phyloP scores from a whole-genome alignment of 1,140 invertebrate genomes.

The Drosophila pachea region DNA sequence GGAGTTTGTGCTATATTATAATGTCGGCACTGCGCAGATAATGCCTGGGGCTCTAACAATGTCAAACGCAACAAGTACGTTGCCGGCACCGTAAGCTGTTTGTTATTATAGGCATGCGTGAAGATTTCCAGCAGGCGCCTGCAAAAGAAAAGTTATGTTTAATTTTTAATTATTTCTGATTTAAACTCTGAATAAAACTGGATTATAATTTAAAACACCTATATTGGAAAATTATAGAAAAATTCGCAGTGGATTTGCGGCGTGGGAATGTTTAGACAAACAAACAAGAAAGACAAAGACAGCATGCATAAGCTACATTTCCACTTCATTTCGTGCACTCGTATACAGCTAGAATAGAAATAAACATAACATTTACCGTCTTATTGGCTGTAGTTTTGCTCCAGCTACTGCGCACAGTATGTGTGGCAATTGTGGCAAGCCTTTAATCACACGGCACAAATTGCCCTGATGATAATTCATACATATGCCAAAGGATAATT shows the following conservation, averaged over 20 bases:
- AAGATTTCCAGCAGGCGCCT: slow-evolving; percentile 80
- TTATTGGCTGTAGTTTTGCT: slow-evolving; percentile 79
- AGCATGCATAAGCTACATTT: too few species aligned
- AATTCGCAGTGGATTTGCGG: too few species aligned
- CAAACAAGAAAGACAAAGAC: too few species aligned
- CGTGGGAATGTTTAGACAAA: too few species aligned
- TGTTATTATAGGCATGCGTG: slow-evolving; percentile 81
- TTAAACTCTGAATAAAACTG: too few species aligned
- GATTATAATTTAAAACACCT: too few species aligned
- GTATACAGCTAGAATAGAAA: background rate
- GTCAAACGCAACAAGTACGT: slow-evolving; percentile 71
- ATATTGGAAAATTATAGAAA: too few species aligned
- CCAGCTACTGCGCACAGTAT: slow-evolving; percentile 79
- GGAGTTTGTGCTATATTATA: slow-evolving; percentile 53
- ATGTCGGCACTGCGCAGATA: slow-evolving; percentile 64
- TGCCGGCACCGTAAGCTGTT: slow-evolving; percentile 79
- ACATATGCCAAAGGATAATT: slow-evolving; percentile 78
- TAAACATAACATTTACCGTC: slow-evolving; percentile 77
- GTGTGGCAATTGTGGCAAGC: slow-evolving; percentile 79
- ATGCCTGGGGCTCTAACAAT: slow-evolving; percentile 52
- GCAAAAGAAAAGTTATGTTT: slow-evolving; percentile 46
- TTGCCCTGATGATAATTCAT: slow-evolving; percentile 79
- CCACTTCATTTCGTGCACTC: too few species aligned
- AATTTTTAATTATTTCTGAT: background rate
- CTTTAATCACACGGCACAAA: slow-evolving; percentile 78